A percentile compares a stretch with the other conserved stretches of the same genome.
Conservation (phyloP, 2,797 vertebrate genomes). For the Adelosebastes latens region DNA sequence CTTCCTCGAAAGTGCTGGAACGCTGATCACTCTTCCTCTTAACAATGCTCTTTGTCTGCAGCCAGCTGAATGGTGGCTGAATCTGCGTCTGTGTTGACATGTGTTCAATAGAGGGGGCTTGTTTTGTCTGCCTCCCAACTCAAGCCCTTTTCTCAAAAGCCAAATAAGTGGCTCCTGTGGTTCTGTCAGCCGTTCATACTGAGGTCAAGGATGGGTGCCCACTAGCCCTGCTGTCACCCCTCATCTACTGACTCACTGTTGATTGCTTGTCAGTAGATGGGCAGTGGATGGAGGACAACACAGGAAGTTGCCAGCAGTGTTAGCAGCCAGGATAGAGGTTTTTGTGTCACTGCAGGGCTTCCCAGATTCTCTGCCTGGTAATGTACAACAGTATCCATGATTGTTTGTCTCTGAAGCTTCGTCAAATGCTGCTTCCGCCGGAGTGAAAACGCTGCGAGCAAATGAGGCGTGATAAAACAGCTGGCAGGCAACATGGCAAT, state of each 20-base stretch:
- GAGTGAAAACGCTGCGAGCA: slow-evolving; percentile 70
- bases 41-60: slow-evolving; percentile 34
- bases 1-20: slow-evolving; percentile 2
- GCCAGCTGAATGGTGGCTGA: slow-evolving; percentile 25
- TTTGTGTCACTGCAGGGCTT: slow-evolving; percentile 36
- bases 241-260: slow-evolving; percentile 57
- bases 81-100: slow-evolving; percentile 43
- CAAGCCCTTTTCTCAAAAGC: slow-evolving; percentile 55
- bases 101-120: slow-evolving; percentile 52
- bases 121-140: slow-evolving; percentile 52
- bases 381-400: slow-evolving; percentile 22
- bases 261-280: slow-evolving; percentile 55
- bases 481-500: slow-evolving; percentile 76
- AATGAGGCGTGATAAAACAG: slow-evolving; percentile 80
- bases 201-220: slow-evolving; percentile 70
- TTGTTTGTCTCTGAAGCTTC: slow-evolving; percentile 58
- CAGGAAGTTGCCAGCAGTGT: slow-evolving; percentile 38
- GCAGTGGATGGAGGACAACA: slow-evolving; percentile 45
- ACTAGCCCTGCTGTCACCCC: slow-evolving; percentile 60
- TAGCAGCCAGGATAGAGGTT: slow-evolving; percentile 25
- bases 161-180: slow-evolving; percentile 54
- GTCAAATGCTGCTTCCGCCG: slow-evolving; percentile 54
- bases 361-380: slow-evolving; percentile 32
- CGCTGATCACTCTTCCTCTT: slow-evolving; percentile 25
- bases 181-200: slow-evolving; percentile 62